phyloP scores from a whole-genome alignment of 2,797 vertebrate species.

The Cheirogaleus major region DNA sequence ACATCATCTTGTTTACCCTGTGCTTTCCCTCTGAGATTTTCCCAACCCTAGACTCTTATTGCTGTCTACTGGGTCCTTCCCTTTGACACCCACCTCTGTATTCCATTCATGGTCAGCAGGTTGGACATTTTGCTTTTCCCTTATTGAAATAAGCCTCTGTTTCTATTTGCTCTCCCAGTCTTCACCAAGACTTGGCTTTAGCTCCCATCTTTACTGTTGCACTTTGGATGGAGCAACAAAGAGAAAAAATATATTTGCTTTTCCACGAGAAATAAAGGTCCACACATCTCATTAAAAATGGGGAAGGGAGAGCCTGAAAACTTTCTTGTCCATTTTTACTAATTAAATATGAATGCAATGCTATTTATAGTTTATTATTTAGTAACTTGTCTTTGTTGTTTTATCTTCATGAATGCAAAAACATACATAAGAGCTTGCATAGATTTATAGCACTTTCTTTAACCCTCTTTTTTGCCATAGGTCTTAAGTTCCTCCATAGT shows the following conservation, averaged over 20 bases:
- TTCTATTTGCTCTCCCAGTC: background rate
- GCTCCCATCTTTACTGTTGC: background rate
- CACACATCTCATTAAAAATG: background rate
- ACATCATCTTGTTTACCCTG: background rate
- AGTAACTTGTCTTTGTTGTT: background rate
- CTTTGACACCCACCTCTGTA: background rate
- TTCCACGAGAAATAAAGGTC: conserved; percentile 3
- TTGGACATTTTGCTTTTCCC: background rate
- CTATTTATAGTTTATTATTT: conserved; percentile 32
- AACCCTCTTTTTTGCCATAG: background rate
- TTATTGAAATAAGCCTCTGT: background rate
- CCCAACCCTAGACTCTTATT: background rate
- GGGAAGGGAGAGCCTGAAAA: background rate
- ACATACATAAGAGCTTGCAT: background rate
- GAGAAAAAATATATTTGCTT: background rate
- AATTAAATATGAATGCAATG: background rate
- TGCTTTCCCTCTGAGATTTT: background rate
- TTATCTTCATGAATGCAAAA: background rate
- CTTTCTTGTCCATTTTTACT: background rate
- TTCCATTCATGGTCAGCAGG: background rate
- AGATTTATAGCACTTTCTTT: background rate
- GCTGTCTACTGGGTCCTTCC: background rate
- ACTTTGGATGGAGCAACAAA: background rate
- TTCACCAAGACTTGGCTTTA: background rate
- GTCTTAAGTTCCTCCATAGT: background rate